A percentile compares a stretch with the other conserved stretches of the same genome.
These are phyloP conservation scores for Martes flavigula DNA, from an alignment of 2,797 vertebrate species.

Conservation along the genomic window DNA sequence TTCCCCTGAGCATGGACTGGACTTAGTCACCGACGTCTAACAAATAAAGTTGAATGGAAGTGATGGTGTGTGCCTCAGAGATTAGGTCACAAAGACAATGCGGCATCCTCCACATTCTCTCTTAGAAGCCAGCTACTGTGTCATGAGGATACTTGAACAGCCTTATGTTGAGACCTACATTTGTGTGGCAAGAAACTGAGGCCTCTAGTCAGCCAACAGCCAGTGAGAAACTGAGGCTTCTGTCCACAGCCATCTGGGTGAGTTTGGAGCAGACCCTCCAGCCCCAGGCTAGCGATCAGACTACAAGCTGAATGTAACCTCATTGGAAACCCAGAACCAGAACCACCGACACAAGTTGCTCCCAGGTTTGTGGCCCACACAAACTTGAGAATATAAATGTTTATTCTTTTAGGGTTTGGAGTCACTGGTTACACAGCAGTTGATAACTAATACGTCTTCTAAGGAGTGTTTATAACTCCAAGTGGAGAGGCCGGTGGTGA, in stretches of 20 bases:
- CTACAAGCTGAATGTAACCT: not conserved
- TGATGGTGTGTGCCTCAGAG: not conserved
- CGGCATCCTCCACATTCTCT: not conserved
- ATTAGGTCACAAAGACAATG: not conserved
- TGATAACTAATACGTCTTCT: not conserved
- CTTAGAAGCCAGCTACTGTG: not conserved
- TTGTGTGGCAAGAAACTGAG: not conserved
- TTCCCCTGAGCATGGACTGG: not conserved
- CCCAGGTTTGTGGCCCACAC: not conserved
- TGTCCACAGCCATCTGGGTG: not conserved
- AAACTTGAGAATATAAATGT: not conserved
- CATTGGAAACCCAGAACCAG: not conserved
- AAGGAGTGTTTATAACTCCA: not conserved
- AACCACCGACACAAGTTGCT: not conserved
- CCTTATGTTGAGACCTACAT: not conserved
- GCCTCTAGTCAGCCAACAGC: not conserved
- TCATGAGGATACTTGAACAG: not conserved
- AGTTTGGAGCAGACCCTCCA: not conserved
- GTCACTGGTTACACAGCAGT: not conserved
- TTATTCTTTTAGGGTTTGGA: not conserved
- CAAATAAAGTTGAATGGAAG: not conserved
- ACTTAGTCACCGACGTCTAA: not conserved
- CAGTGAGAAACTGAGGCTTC: not conserved
- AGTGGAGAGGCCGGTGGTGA: not conserved
- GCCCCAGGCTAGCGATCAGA: not conserved